phyloP scores from a whole-genome alignment of 37 sponge, comb jelly and placozoan species.

The Oscarella lobularis region DNA sequence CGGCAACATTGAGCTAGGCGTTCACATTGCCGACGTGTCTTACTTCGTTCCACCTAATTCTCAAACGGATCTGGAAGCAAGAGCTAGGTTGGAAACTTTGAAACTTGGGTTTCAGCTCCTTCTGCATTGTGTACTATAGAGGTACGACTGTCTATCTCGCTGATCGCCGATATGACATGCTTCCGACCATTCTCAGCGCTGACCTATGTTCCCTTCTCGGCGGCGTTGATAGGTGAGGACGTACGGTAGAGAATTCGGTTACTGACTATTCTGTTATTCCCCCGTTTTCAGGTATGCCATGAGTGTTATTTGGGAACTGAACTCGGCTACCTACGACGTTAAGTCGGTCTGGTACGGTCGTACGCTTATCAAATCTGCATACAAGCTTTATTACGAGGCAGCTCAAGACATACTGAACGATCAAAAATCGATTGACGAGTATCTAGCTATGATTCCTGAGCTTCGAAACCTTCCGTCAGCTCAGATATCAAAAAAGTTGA shows the following conservation, averaged over 20 bases:
- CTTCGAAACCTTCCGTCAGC: too few species aligned
- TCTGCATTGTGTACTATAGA: too few species aligned
- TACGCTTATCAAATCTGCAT: constrained; percentile 48
- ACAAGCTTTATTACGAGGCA: constrained; percentile 65
- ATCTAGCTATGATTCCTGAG: neutral
- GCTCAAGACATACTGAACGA: neutral
- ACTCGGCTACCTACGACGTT: constrained; percentile 8
- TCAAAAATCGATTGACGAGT: neutral
- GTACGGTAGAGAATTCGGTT: neutral
- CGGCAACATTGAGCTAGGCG: constrained; percentile 47
- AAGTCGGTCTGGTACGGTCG: constrained; percentile 53
- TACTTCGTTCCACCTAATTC: constrained; percentile 37
- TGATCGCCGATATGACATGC: constrained; percentile 61
- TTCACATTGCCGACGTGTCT: constrained; percentile 83
- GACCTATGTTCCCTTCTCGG: constrained; percentile 57
- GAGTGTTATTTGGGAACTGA: constrained; percentile 48
- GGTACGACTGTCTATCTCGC: constrained; percentile 63
- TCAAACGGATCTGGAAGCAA: neutral
- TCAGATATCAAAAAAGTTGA: too few species aligned
- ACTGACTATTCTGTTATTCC: neutral
- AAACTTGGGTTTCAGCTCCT: too few species aligned
- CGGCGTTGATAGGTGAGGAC: constrained; percentile 39
- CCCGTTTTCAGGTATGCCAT: constrained; percentile 44
- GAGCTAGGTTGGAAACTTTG: neutral
- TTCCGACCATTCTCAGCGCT: constrained; percentile 47